These are phyloP conservation scores for Prionailurus bengalensis DNA, from an alignment of 2,113 vertebrate genomes.

Conservation along the genomic window DNA sequence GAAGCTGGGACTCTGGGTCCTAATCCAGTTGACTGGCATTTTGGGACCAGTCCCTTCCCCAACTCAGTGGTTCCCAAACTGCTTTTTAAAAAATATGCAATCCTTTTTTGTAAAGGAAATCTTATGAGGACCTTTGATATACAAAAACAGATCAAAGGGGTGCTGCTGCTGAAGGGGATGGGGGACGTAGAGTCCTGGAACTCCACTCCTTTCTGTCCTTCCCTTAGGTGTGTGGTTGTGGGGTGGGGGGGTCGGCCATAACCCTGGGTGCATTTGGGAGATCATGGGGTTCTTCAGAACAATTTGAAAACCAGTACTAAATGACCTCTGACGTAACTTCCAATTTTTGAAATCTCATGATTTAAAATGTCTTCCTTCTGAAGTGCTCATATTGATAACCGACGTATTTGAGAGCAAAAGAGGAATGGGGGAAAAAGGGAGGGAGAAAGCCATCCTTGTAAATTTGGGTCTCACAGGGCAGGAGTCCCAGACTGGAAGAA, in stretches of 20 bases:
- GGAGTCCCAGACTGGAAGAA: not conserved
- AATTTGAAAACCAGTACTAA: not conserved
- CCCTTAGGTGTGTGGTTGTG: no score
- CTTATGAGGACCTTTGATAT: not conserved
- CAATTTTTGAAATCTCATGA: not conserved
- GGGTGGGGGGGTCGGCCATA: not conserved
- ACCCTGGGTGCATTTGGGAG: no score
- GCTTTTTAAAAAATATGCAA: not conserved
- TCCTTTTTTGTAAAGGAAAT: not conserved
- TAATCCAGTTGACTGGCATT: not conserved
- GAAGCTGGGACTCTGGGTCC: not conserved
- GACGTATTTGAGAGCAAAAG: not conserved
- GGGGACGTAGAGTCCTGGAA: not conserved
- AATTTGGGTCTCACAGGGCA: not conserved
- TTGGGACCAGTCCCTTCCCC: not conserved
- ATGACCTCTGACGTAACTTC: not conserved
- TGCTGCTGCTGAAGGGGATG: not conserved
- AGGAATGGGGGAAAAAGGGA: not conserved
- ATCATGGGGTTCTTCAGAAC: not conserved
- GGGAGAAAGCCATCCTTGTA: not conserved
- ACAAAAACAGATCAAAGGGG: not conserved
- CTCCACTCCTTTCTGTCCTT: not conserved
- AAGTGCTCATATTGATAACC: not conserved
- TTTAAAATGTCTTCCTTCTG: conserved; percentile 21
- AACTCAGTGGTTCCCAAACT: not conserved